Evolutionary conservation across 2,888 invertebrate species (phyloP).

Genomic region (Phasia obesa): DNA sequence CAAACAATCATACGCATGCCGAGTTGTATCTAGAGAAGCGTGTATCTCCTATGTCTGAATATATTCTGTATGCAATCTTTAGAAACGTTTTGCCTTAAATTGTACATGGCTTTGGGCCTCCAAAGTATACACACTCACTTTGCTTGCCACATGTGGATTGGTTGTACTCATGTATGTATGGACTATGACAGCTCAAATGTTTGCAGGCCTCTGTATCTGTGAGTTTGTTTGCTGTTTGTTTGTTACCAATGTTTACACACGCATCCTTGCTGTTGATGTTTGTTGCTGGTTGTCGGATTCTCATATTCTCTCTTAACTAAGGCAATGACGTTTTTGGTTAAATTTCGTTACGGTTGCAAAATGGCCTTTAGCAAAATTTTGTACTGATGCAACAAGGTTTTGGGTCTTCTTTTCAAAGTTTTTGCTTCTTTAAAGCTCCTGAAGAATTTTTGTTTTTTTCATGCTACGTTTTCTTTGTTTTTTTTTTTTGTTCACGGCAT

Average conservation of each 20-base stretch:
- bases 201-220: constrained; percentile 17
- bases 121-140: constrained; percentile 6
- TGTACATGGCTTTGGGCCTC: constrained; percentile 52
- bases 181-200: constrained; percentile 33
- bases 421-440: constrained; percentile 37
- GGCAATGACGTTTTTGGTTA: constrained; percentile 60
- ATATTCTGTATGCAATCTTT: constrained; percentile 65
- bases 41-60: constrained; percentile 45
- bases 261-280: constrained; percentile 64
- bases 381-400: constrained; percentile 49
- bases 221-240: constrained; percentile 11
- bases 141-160: constrained; percentile 55
- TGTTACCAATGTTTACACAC: constrained; percentile 62
- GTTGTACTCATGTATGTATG: background rate
- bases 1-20: constrained; percentile 6
- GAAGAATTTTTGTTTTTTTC: constrained; percentile 39
- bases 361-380: constrained; percentile 40
- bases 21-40: constrained; percentile 15
- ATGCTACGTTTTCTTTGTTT: too few relatives aligned
- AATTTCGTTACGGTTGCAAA: constrained; percentile 63
- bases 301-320: constrained; percentile 52
- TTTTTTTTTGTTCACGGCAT: background rate
- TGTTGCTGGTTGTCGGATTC: constrained; percentile 64
- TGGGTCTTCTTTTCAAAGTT: constrained; percentile 2
- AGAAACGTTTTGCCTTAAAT: constrained; percentile 60